These are phyloP conservation scores for Spialia ferax DNA, from an alignment of 2,888 invertebrate genomes.

Conservation along the genomic window DNA sequence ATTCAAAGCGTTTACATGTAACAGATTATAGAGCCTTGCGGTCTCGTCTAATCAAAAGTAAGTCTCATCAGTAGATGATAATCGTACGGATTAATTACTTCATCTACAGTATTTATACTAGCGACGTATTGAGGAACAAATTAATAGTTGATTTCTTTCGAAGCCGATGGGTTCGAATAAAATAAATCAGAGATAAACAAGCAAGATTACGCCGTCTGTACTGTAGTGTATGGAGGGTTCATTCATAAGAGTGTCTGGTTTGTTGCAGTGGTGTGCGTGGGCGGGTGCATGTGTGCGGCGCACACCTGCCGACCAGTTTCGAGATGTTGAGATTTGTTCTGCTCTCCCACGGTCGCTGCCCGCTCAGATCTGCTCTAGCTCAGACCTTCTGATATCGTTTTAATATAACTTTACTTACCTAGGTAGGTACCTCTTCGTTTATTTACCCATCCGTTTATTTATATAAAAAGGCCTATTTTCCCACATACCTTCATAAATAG, in stretches of 20 bases:
- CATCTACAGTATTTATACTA: slow-evolving; percentile 72
- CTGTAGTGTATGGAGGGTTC: slow-evolving; percentile 61
- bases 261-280: slow-evolving; percentile 57
- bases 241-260: slow-evolving; percentile 82
- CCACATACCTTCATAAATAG: too few relatives aligned
- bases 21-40: slow-evolving; percentile 47
- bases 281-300: slow-evolving; percentile 57
- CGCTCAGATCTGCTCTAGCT: slow-evolving; percentile 79
- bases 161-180: slow-evolving; percentile 77
- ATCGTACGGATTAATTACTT: slow-evolving; percentile 78
- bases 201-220: slow-evolving; percentile 68
- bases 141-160: slow-evolving; percentile 79
- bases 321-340: slow-evolving; percentile 86
- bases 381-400: slow-evolving; percentile 77
- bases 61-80: slow-evolving; percentile 65
- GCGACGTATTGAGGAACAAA: slow-evolving; percentile 74
- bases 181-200: slow-evolving; percentile 85
- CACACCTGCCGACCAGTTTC: slow-evolving; percentile 86
- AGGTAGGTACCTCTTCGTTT: slow-evolving; percentile 14
- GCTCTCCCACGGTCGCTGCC: slow-evolving; percentile 86
- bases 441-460: background rate
- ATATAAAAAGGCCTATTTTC: background rate
- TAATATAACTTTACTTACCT: slow-evolving; percentile 53
- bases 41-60: slow-evolving; percentile 52
- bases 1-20: slow-evolving; percentile 44